Conservation (phyloP, 2,888 invertebrate species). For the Folsomia manolachei region DNA sequence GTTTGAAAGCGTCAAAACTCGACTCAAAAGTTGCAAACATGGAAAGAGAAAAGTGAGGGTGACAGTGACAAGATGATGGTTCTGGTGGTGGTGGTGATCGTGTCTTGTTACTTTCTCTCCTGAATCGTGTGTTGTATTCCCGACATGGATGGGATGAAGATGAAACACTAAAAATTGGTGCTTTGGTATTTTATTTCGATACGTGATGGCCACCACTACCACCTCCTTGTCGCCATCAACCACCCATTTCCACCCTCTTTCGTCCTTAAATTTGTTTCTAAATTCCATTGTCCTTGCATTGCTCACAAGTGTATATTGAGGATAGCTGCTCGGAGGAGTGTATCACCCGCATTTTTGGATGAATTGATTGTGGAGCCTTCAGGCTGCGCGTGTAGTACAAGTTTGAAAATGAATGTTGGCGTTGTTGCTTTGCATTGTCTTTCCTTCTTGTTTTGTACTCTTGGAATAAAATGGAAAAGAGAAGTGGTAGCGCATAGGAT, state of each 20-base stretch:
- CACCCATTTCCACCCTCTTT: neutral
- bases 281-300: neutral
- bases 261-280: neutral
- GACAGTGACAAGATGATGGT: neutral
- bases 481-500: neutral
- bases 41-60: neutral
- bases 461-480: neutral
- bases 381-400: neutral
- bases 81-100: too few species aligned
- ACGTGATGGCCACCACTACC: neutral
- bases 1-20: neutral
- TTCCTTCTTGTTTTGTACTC: neutral
- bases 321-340: too few species aligned
- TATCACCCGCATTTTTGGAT: too few species aligned
- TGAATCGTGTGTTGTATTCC: neutral
- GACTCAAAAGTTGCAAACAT: neutral
- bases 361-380: neutral
- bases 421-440: neutral
- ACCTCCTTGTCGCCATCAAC: too few species aligned
- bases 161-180: neutral
- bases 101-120: too few species aligned
- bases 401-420: neutral
- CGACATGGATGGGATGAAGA: neutral
- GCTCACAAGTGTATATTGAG: too few species aligned
- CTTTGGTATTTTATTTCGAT: neutral